Conservation (phyloP, 2,888 invertebrate species). For the Rambutsinella grinnellia region DNA sequence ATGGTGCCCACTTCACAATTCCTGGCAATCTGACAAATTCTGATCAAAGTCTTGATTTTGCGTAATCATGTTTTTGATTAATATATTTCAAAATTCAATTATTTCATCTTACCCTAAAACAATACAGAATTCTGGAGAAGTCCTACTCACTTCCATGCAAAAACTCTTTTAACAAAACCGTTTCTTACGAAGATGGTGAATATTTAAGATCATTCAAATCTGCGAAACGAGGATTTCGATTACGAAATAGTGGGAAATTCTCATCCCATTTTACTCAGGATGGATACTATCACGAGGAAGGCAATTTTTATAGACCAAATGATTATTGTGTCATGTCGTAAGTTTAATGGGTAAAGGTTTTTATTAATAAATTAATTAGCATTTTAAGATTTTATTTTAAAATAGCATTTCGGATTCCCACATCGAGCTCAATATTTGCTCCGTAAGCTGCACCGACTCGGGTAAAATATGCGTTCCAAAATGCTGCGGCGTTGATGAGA, state of each 20-base stretch:
- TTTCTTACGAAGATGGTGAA: slow-evolving; percentile 35
- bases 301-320: slow-evolving; percentile 23
- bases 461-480: slow-evolving; percentile 41
- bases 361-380: background rate
- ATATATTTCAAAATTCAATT: background rate
- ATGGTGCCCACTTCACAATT: slow-evolving; percentile 13
- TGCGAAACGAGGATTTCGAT: slow-evolving; percentile 9
- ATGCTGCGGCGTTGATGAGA: slow-evolving; percentile 51
- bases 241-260: slow-evolving; percentile 28
- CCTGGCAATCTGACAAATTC: slow-evolving; percentile 38
- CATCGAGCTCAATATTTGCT: slow-evolving; percentile 31
- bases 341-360: background rate
- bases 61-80: background rate
- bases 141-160: slow-evolving; percentile 1
- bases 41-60: slow-evolving; percentile 22
- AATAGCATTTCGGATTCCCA: slow-evolving; percentile 22
- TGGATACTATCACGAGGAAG: slow-evolving; percentile 37
- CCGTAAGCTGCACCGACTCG: slow-evolving; percentile 12
- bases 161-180: background rate
- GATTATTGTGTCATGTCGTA: slow-evolving; percentile 51
- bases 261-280: slow-evolving; percentile 52
- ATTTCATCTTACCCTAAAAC: too few relatives aligned
- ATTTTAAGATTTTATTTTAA: background rate
- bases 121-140: background rate
- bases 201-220: background rate